Base-by-base conservation (phyloP, 1,140 invertebrate species). In the Macrotrachela quadricornifera region DNA sequence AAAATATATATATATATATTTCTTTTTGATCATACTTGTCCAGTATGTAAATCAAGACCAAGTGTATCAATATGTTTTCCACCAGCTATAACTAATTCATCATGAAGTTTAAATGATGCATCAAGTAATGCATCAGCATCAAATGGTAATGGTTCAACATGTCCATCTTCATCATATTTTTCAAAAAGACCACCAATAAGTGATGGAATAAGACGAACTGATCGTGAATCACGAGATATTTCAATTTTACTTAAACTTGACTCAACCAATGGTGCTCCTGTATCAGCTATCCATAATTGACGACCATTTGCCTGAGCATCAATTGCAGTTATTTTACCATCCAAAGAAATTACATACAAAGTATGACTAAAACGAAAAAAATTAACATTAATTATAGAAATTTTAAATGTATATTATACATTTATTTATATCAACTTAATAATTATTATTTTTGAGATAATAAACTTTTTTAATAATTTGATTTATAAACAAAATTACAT, bases 101-200 rank as follows among this genome's bases (percentile, higher is more conserved):
- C 81, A 2, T 80, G 80, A 59, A 86, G 80, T 62, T 79, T 79
- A 66, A 81, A 81, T 1, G 85, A 84, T 40, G 69, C 71, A 6
- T 81, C 80, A 1, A 95, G 74, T 13, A 95, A 73, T 56, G 79
- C 77, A 50, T 90, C 85, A 0, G 83, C 79, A 47, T 79, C 79
- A 54, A 92, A 76, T 16, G 85, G 84, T 49, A 92, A 71, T 30
- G 21, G 21, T 30, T 30, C 21, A 0, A 80, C 77, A 70, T 91
- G 82, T 50, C 94, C 77, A 60, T 76, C 80, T 48, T 83, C 78
- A 1, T 84, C 85, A 73, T 90, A 83, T 67, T 87, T 83, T 65
- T 81, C 82, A 68, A 87, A 95, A 10, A 95, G 72, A 15, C 79
- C 78, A 11, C 88, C 88, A 65, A 79, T 81, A 10, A 95, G 68